Evolutionary conservation across 2,113 vertebrate genomes (phyloP), one percentile per base, ranked within the genome.

Genomic region (Sardina pilchardus): DNA sequence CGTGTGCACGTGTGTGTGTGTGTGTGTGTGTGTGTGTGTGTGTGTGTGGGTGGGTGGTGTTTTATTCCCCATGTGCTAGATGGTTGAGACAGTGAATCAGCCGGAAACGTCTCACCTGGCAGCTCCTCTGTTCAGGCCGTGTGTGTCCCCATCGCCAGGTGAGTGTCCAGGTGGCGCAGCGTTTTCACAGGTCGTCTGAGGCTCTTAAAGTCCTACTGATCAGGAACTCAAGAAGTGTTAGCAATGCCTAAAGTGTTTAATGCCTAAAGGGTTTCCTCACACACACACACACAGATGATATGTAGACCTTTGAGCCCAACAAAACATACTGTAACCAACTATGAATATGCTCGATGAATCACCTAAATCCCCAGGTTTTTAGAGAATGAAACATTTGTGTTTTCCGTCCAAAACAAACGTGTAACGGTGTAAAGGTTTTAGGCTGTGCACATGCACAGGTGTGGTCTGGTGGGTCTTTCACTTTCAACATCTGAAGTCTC

Each of bases 401-500:
- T 82, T 26, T 56, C 56, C 87, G 84, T 63, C 9, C 85, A 30
- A 30, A 42, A 48, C 67, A 44, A 26, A 42, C 14, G 48, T 50
- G 53, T 24, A 21, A 36, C 19, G 14, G 14, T 47, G 14, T 75
- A 16, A 75, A 75, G 30, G 9, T 75, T 75, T 75, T 36, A 75
- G 67, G 26, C 12, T 75, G 21, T 17, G 3, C 19, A 53, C 17
- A 26, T 56, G 42, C 24, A 43, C 42, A 80, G 42, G 75, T 81
- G 14, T 71, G 81, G 81, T 71, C 53, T 47, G 45, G 45, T 47
- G 81, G 53, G 44, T 81, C 87, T 83, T 83, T 24, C 82, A 82
- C 85, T 71, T 34, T 83, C 45, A 53, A 53, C 36, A n/a, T 43
- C 26, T 47, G 24, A 26, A 34, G 39, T 48, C 67, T 67, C 26